phyloP scores from a whole-genome alignment of 64 coral and sea anemone genomes.

The Cladopsammia gracilis region DNA sequence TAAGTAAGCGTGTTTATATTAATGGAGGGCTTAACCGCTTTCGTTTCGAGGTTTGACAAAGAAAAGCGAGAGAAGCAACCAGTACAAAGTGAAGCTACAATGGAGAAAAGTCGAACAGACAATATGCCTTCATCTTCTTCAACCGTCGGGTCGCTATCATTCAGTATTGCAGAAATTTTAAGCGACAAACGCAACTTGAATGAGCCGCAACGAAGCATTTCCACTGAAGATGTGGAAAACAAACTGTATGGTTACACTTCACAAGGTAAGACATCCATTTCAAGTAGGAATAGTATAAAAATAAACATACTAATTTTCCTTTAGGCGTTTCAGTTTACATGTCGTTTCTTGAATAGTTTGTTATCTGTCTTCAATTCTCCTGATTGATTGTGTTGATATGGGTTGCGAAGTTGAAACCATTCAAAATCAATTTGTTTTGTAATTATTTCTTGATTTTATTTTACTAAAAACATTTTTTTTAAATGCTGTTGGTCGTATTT shows the following conservation, averaged over 20 bases:
- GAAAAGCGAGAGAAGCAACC: not conserved
- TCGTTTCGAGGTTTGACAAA: slow-evolving; percentile 68
- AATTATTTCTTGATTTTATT: not conserved
- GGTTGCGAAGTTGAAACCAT: no score
- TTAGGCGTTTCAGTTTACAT: no score
- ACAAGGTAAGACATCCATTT: not conserved
- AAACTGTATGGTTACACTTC: not conserved
- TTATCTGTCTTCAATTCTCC: no score
- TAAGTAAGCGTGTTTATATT: slow-evolving; percentile 8
- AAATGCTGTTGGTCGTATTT: no score
- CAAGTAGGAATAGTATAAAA: not conserved
- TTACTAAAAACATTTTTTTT: no score
- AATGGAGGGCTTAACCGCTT: slow-evolving; percentile 73
- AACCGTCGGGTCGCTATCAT: slow-evolving; percentile 6
- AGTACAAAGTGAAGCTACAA: not conserved
- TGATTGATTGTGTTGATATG: no score
- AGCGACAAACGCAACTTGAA: slow-evolving; percentile 15
- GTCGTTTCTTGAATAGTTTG: no score
- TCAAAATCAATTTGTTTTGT: not conserved
- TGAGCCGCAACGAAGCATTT: not conserved
- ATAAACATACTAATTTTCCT: no score
- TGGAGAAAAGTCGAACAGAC: not conserved
- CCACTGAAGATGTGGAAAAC: not conserved
- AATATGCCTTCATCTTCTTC: slow-evolving; percentile 10
- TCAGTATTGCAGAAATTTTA: slow-evolving; percentile 71